These are phyloP conservation scores for Acropora yongei DNA, from an alignment of 64 coral and sea anemone genomes.

Conservation along the genomic window DNA sequence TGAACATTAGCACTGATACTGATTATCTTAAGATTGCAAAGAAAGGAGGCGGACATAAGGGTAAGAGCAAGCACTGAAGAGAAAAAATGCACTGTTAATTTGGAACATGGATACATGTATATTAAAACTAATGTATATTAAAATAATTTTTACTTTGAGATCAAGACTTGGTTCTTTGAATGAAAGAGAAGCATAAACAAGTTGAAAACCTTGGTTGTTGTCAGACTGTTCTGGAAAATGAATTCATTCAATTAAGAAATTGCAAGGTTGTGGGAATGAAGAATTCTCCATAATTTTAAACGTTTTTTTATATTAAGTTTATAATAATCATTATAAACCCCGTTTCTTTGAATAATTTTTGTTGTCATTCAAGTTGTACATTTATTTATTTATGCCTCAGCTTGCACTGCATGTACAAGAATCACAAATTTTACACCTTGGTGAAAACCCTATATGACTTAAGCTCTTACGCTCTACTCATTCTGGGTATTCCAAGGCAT, in stretches of 20 bases:
- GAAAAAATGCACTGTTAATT: background rate
- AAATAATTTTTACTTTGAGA: too few relatives aligned
- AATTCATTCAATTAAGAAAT: background rate
- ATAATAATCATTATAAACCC: background rate
- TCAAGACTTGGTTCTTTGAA: too few relatives aligned
- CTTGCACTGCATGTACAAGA: background rate
- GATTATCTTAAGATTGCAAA: constrained; percentile 56
- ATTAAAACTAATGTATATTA: too few relatives aligned
- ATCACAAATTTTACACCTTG: background rate
- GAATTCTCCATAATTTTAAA: background rate
- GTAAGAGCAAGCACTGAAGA: background rate
- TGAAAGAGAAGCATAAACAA: too few relatives aligned
- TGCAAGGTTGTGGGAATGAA: background rate
- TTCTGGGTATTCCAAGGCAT: background rate
- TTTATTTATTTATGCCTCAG: background rate
- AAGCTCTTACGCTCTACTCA: background rate
- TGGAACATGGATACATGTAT: background rate
- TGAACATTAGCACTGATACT: constrained; percentile 27
- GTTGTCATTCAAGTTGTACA: background rate
- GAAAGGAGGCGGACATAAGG: constrained; percentile 68
- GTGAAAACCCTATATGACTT: background rate
- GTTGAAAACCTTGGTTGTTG: background rate
- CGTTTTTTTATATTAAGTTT: background rate
- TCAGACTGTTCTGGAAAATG: background rate
- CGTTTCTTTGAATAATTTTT: background rate